phyloP scores from a whole-genome alignment of 2,797 vertebrate species.

The Rhinoraja longicauda region DNA sequence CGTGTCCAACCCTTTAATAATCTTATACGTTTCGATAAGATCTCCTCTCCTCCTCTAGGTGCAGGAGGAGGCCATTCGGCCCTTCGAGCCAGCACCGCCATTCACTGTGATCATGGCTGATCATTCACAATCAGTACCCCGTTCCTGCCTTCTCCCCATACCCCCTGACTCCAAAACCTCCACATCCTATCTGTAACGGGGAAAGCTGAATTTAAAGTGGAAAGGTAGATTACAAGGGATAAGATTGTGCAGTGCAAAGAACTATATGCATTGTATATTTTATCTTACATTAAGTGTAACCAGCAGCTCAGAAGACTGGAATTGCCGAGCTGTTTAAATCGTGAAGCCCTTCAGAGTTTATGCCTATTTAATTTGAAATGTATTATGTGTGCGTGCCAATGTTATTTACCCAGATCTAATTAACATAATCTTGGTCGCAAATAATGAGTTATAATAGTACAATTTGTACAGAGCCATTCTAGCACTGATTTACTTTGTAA shows the following conservation, averaged over 20 bases:
- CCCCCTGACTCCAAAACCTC: too few species aligned
- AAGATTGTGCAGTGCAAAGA: background rate
- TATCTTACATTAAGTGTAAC: background rate
- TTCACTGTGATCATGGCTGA: too few species aligned
- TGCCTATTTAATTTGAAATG: background rate
- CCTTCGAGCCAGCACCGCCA: too few species aligned
- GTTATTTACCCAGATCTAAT: background rate
- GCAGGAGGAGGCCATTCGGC: too few species aligned
- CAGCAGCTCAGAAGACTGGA: background rate
- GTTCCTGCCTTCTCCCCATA: too few species aligned
- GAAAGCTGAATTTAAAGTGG: background rate
- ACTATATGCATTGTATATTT: background rate
- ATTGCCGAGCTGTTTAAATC: background rate
- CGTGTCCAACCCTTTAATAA: too few species aligned
- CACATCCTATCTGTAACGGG: background rate
- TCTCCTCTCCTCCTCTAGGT: too few species aligned
- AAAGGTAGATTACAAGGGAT: background rate
- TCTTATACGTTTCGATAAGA: too few species aligned
- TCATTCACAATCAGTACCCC: too few species aligned
- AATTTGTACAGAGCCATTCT: constrained; percentile 5
- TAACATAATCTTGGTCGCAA: background rate
- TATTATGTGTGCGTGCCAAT: background rate
- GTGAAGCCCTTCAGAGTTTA: background rate
- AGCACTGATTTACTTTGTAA: background rate
- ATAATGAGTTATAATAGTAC: constrained; percentile 10